Evolutionary conservation across 2,113 vertebrate genomes (phyloP).

Genomic region (Ochotona curzoniae): DNA sequence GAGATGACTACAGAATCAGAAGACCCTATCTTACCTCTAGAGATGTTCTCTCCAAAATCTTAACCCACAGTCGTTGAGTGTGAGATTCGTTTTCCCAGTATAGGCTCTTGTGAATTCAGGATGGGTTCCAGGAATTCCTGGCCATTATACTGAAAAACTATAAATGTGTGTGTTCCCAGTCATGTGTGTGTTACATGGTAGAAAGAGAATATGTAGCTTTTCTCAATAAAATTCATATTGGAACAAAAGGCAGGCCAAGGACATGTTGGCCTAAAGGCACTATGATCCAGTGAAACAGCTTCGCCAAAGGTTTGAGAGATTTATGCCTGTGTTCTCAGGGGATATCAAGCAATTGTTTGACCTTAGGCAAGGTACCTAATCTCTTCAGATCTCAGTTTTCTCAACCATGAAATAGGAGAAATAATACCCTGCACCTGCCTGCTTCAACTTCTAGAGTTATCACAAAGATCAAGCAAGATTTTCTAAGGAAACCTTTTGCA

Average conservation of each 20-base stretch:
- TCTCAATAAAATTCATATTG: background rate
- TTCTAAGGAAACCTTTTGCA: slow-evolving; percentile 28
- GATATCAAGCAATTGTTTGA: slow-evolving; percentile 32
- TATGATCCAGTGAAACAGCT: background rate
- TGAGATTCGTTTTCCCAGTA: background rate
- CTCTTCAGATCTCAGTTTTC: slow-evolving; percentile 56
- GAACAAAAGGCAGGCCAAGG: background rate
- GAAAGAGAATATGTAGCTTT: background rate
- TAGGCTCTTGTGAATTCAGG: background rate
- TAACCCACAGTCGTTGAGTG: background rate
- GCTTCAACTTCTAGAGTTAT: background rate
- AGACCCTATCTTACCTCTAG: background rate
- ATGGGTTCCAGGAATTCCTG: background rate
- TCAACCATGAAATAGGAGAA: slow-evolving; percentile 57
- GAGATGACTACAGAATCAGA: background rate
- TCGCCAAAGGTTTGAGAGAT: background rate
- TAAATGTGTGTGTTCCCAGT: background rate
- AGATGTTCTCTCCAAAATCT: background rate
- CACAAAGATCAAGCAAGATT: slow-evolving; percentile 38
- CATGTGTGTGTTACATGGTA: background rate
- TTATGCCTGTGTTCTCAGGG: background rate
- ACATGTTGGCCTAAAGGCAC: background rate
- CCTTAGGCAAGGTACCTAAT: slow-evolving; percentile 49
- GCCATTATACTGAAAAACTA: background rate
- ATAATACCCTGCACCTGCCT: slow-evolving; percentile 52